These are phyloP conservation scores for Phoebastria nigripes DNA, from an alignment of 2,797 vertebrate species.

Conservation along the genomic window DNA sequence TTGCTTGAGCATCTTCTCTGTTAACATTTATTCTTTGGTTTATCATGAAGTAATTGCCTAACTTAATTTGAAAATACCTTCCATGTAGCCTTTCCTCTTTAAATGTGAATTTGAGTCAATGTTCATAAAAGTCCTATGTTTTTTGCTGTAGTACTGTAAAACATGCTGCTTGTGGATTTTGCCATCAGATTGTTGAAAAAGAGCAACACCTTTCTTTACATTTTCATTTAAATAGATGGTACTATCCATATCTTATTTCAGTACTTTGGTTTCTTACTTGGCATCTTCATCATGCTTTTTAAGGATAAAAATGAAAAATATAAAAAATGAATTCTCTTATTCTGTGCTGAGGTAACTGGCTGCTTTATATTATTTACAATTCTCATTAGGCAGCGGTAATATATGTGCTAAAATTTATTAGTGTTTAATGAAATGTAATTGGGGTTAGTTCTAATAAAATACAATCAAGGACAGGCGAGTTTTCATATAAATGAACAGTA, in stretches of 20 bases:
- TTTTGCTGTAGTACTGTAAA: background rate
- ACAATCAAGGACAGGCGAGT: background rate
- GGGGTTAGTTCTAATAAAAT: conserved; percentile 38
- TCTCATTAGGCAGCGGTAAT: conserved; percentile 6
- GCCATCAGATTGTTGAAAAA: background rate
- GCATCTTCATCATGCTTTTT: background rate
- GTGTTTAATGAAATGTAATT: conserved; percentile 34
- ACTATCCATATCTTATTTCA: background rate
- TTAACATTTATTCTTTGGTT: background rate
- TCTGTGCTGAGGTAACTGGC: background rate
- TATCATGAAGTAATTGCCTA: background rate
- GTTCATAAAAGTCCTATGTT: background rate
- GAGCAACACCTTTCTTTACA: background rate
- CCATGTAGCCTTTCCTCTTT: background rate
- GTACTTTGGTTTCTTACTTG: background rate
- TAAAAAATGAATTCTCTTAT: background rate
- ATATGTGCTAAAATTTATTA: conserved; percentile 25
- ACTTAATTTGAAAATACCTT: background rate
- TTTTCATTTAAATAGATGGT: background rate
- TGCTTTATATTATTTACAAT: conserved; percentile 28
- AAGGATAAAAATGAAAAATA: background rate
- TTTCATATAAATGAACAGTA: background rate
- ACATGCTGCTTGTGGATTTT: background rate
- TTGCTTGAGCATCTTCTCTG: background rate
- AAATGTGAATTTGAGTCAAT: background rate